Evolutionary conservation across 2,113 vertebrate species (phyloP).

Genomic region (Kobus ellipsiprymnus): DNA sequence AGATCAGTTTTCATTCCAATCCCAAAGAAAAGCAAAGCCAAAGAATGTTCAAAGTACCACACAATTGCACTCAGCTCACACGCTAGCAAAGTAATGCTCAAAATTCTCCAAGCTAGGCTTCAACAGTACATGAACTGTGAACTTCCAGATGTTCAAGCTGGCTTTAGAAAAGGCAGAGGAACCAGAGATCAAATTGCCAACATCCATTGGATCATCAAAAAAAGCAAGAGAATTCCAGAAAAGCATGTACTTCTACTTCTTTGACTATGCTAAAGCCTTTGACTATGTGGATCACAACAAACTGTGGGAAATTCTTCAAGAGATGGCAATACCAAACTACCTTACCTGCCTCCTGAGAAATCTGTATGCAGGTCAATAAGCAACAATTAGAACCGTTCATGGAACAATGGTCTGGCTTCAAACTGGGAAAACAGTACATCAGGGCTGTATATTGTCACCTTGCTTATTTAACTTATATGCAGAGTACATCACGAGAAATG

Average conservation of each 20-base stretch:
- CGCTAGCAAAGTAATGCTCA: background rate
- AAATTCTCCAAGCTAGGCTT: background rate
- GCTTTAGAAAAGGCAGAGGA: background rate
- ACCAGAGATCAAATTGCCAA: background rate
- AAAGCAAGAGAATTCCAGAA: background rate
- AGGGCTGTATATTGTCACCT: background rate
- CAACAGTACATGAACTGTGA: background rate
- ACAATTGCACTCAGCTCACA: background rate
- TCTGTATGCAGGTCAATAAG: background rate
- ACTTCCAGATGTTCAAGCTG: background rate
- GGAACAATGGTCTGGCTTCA: background rate
- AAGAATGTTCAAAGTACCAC: background rate
- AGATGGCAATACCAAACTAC: background rate
- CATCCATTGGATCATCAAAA: accelerated
- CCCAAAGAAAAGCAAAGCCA: background rate
- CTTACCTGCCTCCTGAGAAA: background rate
- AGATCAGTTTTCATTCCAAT: background rate
- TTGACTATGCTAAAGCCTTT: background rate
- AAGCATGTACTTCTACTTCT: background rate
- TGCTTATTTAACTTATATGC: background rate
- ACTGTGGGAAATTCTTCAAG: background rate
- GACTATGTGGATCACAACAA: background rate
- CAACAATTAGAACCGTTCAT: background rate
- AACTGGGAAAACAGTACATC: background rate
- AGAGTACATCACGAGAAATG: background rate